Evolutionary conservation across 2,888 invertebrate genomes (phyloP), one percentile per base, ranked within the genome.

Genomic region (Ellobium chinense): DNA sequence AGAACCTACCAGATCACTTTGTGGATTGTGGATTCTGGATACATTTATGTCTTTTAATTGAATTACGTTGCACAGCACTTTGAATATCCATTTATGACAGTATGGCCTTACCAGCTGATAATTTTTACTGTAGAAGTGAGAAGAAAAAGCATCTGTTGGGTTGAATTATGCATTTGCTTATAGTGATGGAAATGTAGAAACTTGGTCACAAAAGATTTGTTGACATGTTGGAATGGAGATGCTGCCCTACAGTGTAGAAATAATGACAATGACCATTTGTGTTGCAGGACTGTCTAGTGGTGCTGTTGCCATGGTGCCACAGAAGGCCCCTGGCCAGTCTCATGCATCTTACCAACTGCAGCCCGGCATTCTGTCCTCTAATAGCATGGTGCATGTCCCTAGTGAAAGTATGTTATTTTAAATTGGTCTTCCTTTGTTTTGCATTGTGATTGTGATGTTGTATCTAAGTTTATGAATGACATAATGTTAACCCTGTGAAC

Each of bases 261-360:
- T 37, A 73, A 54, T 58, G 56, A 58, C 54, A 56, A n/a, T n/a
- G n/a, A n/a, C n/a, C 7, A 37, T n/a, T 27, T 31, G 36, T 70
- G 36, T 72, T 46, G 72, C 76, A 65, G 77, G 76, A 29, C 46
- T 27, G 36, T 54, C 66, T 66, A 68, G 69, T 54, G 75, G 68
- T 36, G 29, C 66, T n/a, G 85, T 65, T 39, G 82, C 78, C 58
- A 54, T 84, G 68, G 85, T 83, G 7, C 82, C 87, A 21, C 86
- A 85, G 14, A 88, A 87, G 21, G 60, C 60, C 36, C 60, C 24
- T 60, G 29, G 34, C 34, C 69, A 54, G 31, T 9, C 89, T 87
- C 18, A 86, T 87, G 39, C 84, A 88, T 18, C 82, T 87, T 29
- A 86, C 85, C 83, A 82, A 84, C n/a, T 70, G 77, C 82, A 60